phyloP scores from a whole-genome alignment of 2,113 vertebrate species.

The Rhabdomys dilectus region DNA sequence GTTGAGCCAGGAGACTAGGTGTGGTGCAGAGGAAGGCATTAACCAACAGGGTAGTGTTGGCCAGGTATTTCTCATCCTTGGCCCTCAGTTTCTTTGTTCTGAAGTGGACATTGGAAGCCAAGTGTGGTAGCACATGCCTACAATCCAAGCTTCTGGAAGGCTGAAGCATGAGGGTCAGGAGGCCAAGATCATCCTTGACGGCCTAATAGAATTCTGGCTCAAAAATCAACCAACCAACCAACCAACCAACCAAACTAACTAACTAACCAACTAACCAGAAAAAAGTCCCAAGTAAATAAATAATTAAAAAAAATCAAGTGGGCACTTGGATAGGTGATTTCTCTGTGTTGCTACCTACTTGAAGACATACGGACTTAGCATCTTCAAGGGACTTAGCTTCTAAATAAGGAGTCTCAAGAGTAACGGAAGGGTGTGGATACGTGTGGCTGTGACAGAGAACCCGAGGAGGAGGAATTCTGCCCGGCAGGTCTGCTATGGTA shows the following conservation, averaged over 20 bases:
- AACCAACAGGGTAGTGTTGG: neutral
- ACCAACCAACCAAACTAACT: too few species aligned
- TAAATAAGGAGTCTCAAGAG: neutral
- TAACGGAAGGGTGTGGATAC: neutral
- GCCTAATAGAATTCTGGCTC: neutral
- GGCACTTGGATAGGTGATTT: neutral
- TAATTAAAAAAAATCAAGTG: neutral
- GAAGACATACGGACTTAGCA: neutral
- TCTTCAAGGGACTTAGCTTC: neutral
- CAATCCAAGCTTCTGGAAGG: neutral
- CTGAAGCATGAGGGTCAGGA: neutral
- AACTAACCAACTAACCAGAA: neutral
- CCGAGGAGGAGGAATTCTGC: neutral
- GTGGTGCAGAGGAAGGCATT: neutral
- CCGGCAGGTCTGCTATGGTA: rapidly evolving
- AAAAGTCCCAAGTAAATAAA: neutral
- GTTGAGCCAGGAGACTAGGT: neutral
- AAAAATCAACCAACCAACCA: neutral
- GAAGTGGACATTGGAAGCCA: neutral
- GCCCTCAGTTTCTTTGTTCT: neutral
- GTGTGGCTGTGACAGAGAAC: neutral
- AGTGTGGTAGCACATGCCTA: neutral
- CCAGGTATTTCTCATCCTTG: neutral
- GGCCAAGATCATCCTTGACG: neutral
- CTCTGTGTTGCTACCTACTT: neutral